phyloP scores from a whole-genome alignment of 1,140 invertebrate species.

The Bombus soroeensis region DNA sequence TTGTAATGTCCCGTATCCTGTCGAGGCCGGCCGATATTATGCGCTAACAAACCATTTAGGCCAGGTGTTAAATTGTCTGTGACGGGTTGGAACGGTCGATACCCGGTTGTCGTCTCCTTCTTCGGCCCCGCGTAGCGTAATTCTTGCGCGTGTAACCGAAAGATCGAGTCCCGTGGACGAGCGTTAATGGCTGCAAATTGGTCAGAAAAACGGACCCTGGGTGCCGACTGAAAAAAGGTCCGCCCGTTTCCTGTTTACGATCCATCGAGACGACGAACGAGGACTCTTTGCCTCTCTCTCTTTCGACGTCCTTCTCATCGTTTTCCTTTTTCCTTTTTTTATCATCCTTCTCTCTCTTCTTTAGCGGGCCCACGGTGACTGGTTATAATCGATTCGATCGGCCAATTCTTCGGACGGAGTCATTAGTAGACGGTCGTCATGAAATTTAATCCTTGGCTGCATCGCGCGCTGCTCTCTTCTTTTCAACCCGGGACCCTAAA shows the following conservation, averaged over 20 bases:
- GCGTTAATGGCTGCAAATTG: conserved; percentile 69
- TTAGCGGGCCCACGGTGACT: conserved; percentile 19
- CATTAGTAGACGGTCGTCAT: conserved; percentile 57
- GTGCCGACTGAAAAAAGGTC: conserved; percentile 20
- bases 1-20: conserved; percentile 82
- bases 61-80: conserved; percentile 83
- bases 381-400: conserved; percentile 69
- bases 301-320: neutral
- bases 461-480: conserved; percentile 11
- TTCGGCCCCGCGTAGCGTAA: conserved; percentile 17
- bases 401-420: conserved; percentile 64
- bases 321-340: neutral
- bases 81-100: conserved; percentile 76
- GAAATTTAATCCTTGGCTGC: conserved; percentile 62
- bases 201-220: conserved; percentile 61
- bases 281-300: neutral
- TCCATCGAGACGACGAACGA: conserved; percentile 25
- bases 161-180: conserved; percentile 50
- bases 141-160: conserved; percentile 48
- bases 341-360: neutral
- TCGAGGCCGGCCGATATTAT: conserved; percentile 78
- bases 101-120: conserved; percentile 54
- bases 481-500: neutral
- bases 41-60: conserved; percentile 82
- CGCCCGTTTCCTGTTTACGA: conserved; percentile 62